These are phyloP conservation scores for Ephydatia muelleri DNA, from an alignment of 37 sponge, comb jelly and placozoan species.

Conservation along the genomic window DNA sequence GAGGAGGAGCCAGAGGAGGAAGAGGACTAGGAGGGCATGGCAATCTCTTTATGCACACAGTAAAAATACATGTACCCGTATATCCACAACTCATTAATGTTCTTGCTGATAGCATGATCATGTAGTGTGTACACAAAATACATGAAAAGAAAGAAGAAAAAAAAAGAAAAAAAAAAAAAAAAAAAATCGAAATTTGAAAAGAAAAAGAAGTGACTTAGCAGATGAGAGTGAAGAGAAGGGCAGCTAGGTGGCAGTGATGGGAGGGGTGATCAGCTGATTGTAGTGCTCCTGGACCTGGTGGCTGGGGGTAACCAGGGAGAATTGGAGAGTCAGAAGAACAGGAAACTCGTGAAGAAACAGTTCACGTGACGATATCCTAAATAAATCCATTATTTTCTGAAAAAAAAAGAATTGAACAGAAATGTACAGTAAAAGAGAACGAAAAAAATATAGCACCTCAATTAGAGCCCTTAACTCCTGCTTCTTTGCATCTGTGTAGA, in stretches of 20 bases:
- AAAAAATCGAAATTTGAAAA: no score
- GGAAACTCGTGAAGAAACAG: conserved; percentile 72
- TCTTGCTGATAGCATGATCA: no score
- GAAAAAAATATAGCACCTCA: conserved; percentile 31
- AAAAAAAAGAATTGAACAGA: neutral
- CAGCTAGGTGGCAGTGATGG: no score
- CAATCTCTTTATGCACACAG: neutral
- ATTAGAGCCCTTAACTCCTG: conserved; percentile 49
- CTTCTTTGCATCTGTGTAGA: conserved; percentile 57
- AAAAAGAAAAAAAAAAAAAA: no score
- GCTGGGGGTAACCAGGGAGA: conserved; percentile 73
- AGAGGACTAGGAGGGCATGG: conserved; percentile 68
- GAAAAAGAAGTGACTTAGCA: no score
- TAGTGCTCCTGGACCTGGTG: conserved; percentile 51
- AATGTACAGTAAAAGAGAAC: neutral
- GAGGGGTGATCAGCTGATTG: conserved; percentile 23
- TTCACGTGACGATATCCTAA: conserved; percentile 60
- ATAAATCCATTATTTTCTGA: conserved; percentile 59
- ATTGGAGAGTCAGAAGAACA: conserved; percentile 69
- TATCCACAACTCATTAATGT: no score
- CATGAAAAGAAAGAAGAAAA: no score
- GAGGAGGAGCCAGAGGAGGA: conserved; percentile 97
- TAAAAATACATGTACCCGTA: neutral
- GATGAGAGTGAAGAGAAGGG: no score
- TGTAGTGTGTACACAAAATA: no score